A percentile compares a stretch with the other conserved stretches of the same genome.
Conservation (phyloP, 2,797 vertebrate genomes). For the Malacoraja senta region DNA sequence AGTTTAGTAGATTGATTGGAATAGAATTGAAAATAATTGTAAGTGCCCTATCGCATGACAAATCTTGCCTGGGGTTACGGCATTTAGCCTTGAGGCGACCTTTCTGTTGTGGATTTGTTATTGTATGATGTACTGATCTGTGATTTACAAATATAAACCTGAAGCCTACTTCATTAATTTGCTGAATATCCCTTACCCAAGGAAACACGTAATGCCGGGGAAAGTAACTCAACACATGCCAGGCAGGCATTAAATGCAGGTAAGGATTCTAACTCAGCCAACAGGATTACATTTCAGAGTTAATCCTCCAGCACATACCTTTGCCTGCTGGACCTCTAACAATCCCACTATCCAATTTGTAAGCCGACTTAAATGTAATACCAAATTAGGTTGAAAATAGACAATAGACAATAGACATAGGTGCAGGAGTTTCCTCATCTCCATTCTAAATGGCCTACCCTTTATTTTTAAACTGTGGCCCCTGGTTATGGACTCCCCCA, state of each 20-base stretch:
- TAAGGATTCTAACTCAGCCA: not conserved
- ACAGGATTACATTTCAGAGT: not conserved
- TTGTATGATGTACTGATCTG: not conserved
- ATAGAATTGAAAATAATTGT: not conserved
- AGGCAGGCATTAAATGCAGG: not conserved
- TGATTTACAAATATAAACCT: not conserved
- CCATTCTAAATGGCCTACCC: too few relatives aligned
- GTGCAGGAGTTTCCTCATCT: too few relatives aligned
- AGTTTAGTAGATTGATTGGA: not conserved
- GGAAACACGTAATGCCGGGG: not conserved
- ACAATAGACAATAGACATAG: too few relatives aligned
- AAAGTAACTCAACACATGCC: not conserved
- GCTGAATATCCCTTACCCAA: not conserved
- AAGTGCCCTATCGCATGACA: not conserved
- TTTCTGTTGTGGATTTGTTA: slow-evolving; percentile 1
- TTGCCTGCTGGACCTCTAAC: not conserved
- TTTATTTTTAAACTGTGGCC: too few relatives aligned
- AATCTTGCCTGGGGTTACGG: not conserved
- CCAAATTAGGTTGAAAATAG: not conserved
- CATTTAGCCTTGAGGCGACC: not conserved
- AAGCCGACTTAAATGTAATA: not conserved
- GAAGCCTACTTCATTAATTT: not conserved
- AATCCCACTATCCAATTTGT: not conserved
- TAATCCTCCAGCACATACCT: not conserved
- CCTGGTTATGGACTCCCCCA: too few relatives aligned